These are phyloP conservation scores for Calliopum simillimum DNA, from an alignment of 2,888 invertebrate species.

Conservation along the genomic window DNA sequence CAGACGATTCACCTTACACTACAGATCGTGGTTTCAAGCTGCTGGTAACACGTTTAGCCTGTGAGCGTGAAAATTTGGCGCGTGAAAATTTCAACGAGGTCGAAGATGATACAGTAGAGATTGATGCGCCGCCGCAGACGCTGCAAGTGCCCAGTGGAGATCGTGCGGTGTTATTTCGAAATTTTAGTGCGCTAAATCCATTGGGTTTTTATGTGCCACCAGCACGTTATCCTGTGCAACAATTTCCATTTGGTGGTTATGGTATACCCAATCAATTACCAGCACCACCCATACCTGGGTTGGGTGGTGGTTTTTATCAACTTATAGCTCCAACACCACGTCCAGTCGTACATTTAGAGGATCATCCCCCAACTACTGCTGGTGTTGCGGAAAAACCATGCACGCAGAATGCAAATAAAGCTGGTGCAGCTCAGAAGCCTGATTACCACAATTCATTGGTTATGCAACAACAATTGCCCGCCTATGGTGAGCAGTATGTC, in stretches of 20 bases:
- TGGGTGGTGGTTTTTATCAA: constrained; percentile 38
- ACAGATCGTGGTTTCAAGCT: constrained; percentile 69
- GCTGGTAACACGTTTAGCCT: constrained; percentile 69
- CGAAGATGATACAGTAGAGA: constrained; percentile 50
- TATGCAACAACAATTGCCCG: constrained; percentile 8
- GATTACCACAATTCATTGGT: not conserved
- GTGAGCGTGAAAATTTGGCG: constrained; percentile 58
- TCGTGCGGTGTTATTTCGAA: constrained; percentile 47
- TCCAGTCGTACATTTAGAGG: constrained; percentile 5
- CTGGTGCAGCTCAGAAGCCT: not conserved
- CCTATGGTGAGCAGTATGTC: constrained; percentile 40
- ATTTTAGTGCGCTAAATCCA: constrained; percentile 31
- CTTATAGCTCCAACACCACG: constrained; percentile 34
- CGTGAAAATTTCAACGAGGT: constrained; percentile 42
- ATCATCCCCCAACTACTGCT: not conserved
- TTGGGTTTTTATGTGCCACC: not conserved
- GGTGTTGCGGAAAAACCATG: constrained; percentile 37
- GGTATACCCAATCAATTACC: constrained; percentile 9
- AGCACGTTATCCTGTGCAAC: constrained; percentile 36
- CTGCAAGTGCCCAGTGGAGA: constrained; percentile 42
- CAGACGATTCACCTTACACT: constrained; percentile 62
- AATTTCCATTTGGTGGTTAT: constrained; percentile 21
- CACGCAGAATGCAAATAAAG: not conserved
- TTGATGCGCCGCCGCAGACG: constrained; percentile 50
- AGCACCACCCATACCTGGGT: not conserved